phyloP scores from a whole-genome alignment of 1,140 invertebrate species.

The Mya arenaria region DNA sequence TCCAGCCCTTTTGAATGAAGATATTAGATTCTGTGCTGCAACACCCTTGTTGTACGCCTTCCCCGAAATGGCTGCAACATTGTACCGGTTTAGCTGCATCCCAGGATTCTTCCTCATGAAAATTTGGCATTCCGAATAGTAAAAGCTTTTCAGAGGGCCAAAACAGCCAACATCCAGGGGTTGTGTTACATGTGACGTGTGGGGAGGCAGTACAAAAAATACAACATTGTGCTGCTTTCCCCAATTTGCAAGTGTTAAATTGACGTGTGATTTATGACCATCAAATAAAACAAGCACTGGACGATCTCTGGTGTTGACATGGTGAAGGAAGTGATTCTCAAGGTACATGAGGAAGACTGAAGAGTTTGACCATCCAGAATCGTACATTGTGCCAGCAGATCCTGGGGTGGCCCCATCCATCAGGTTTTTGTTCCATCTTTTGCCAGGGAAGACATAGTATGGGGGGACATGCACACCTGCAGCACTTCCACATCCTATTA shows the following conservation, averaged over 20 bases:
- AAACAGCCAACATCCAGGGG: too few relatives aligned
- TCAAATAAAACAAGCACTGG: slow-evolving; percentile 16
- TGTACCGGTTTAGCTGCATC: not conserved
- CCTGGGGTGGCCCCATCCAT: slow-evolving; percentile 25
- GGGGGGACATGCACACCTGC: slow-evolving; percentile 73
- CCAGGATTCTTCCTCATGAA: slow-evolving; percentile 11
- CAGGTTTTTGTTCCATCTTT: slow-evolving; percentile 70
- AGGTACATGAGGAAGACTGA: slow-evolving; percentile 33
- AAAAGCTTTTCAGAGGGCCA: slow-evolving; percentile 19
- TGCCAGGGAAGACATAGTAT: slow-evolving; percentile 79
- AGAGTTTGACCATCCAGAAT: slow-evolving; percentile 52
- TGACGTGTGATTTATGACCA: slow-evolving; percentile 40
- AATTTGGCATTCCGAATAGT: slow-evolving; percentile 23
- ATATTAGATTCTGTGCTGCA: slow-evolving; percentile 17
- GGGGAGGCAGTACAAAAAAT: slow-evolving; percentile 65
- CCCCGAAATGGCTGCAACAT: not conserved
- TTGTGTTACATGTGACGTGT: slow-evolving; percentile 33
- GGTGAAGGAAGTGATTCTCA: slow-evolving; percentile 20
- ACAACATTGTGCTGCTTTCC: slow-evolving; percentile 56
- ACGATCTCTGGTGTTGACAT: not conserved
- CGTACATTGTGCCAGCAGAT: not conserved
- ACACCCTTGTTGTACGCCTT: slow-evolving; percentile 19
- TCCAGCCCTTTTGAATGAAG: slow-evolving; percentile 24
- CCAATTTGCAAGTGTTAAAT: slow-evolving; percentile 18
- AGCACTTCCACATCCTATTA: slow-evolving; percentile 78